phyloP scores from a whole-genome alignment of 1,140 invertebrate genomes.

The Thaumatotibia leucotreta region DNA sequence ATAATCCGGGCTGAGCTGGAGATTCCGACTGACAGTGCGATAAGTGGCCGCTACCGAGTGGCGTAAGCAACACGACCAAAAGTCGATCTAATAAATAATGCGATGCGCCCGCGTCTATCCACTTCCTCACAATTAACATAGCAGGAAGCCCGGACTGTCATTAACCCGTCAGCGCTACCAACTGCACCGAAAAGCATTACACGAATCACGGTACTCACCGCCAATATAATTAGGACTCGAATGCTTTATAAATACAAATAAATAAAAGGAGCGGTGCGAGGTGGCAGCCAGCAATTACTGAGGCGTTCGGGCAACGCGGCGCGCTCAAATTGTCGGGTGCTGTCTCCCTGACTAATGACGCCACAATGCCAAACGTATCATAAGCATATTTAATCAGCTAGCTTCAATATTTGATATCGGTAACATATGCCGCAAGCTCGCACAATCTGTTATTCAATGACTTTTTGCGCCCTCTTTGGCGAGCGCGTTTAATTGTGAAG shows the following conservation, averaged over 20 bases:
- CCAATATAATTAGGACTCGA: constrained; percentile 65
- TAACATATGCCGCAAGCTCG: constrained; percentile 43
- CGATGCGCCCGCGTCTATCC: constrained; percentile 50
- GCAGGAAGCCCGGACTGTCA: constrained; percentile 68
- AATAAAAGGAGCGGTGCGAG: constrained; percentile 61
- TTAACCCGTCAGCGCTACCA: constrained; percentile 66
- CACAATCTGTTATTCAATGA: constrained; percentile 3
- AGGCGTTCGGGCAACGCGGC: constrained; percentile 31
- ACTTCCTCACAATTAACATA: constrained; percentile 66
- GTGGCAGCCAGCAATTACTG: constrained; percentile 66
- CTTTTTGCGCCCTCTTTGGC: background rate
- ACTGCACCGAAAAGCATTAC: constrained; percentile 62
- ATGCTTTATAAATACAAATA: constrained; percentile 70
- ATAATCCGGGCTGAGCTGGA: constrained; percentile 62
- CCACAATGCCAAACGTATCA: constrained; percentile 38
- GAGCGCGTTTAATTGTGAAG: background rate
- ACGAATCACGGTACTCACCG: constrained; percentile 56
- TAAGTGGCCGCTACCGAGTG: constrained; percentile 55
- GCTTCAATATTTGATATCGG: constrained; percentile 48
- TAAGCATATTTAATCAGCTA: constrained; percentile 52
- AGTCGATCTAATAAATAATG: constrained; percentile 62
- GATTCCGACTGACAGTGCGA: constrained; percentile 50
- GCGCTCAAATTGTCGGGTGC: constrained; percentile 59
- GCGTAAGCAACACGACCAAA: constrained; percentile 44
- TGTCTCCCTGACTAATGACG: constrained; percentile 68